phyloP scores from a whole-genome alignment of 2,113 vertebrate genomes.

The Ciconia boyciana region DNA sequence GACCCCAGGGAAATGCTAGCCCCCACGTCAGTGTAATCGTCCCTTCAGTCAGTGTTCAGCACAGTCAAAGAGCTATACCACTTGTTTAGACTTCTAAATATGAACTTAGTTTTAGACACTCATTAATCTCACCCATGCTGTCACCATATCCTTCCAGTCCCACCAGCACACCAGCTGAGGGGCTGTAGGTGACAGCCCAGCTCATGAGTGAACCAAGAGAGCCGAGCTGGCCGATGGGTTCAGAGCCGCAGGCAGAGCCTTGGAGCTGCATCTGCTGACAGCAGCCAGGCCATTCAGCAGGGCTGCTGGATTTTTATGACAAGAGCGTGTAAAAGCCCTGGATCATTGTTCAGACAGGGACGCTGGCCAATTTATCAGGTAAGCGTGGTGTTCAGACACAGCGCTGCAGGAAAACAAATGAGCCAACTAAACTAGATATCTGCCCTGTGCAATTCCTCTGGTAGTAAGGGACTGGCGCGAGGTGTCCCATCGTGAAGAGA shows the following conservation, averaged over 20 bases:
- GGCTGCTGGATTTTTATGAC: background rate
- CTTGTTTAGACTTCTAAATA: background rate
- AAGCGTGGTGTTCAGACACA: background rate
- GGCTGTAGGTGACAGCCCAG: accelerated
- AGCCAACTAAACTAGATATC: background rate
- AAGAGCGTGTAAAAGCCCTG: background rate
- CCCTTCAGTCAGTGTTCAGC: background rate
- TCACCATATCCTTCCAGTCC: background rate
- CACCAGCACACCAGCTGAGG: background rate
- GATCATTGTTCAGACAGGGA: background rate
- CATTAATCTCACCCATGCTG: background rate
- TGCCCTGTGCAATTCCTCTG: background rate
- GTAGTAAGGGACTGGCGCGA: background rate
- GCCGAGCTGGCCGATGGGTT: accelerated
- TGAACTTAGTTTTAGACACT: background rate
- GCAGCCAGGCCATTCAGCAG: background rate
- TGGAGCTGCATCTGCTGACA: background rate
- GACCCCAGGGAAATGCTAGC: background rate
- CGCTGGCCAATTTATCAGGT: background rate
- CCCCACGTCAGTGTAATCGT: background rate
- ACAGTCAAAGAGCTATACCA: background rate
- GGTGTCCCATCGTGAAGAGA: accelerated
- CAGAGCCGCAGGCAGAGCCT: background rate
- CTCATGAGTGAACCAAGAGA: background rate
- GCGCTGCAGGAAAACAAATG: background rate